phyloP scores from a whole-genome alignment of 2,797 vertebrate species.

The Gymnoscopelus braueri region DNA sequence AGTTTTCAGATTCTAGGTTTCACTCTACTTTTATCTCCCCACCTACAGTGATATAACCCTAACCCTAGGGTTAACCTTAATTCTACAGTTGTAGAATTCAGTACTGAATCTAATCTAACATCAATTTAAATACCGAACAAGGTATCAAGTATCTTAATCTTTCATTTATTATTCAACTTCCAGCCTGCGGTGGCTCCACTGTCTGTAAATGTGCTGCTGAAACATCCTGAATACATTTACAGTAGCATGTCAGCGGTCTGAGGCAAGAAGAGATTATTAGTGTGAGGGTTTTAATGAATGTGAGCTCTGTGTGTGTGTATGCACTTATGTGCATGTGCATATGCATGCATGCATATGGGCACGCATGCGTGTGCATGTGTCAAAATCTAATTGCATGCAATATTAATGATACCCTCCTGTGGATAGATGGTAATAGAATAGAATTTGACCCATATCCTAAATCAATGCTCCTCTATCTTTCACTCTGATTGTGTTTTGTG shows the following conservation, averaged over 20 bases:
- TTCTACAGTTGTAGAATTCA: too few species aligned
- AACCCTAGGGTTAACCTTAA: too few species aligned
- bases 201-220: constrained; percentile 7
- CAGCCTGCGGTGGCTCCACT: constrained; percentile 25
- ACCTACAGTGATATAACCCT: too few species aligned
- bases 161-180: constrained; percentile 45
- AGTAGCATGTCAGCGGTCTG: background rate
- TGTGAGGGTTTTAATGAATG: constrained; percentile 7
- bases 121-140: constrained; percentile 16
- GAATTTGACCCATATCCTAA: constrained; percentile 21
- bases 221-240: constrained; percentile 30
- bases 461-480: constrained; percentile 11
- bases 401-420: constrained; percentile 14
- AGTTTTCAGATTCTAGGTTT: too few species aligned
- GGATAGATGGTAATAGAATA: constrained; percentile 17
- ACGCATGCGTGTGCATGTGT: background rate
- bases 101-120: too few species aligned
- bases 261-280: background rate
- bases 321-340: background rate
- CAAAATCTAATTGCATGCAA: constrained; percentile 14
- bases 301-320: background rate
- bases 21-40: too few species aligned
- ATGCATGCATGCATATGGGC: too few species aligned
- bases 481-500: constrained; percentile 1
- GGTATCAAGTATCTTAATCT: constrained; percentile 21